Conservation (phyloP, 2,888 invertebrate genomes). For the Tetragnatha montana region DNA sequence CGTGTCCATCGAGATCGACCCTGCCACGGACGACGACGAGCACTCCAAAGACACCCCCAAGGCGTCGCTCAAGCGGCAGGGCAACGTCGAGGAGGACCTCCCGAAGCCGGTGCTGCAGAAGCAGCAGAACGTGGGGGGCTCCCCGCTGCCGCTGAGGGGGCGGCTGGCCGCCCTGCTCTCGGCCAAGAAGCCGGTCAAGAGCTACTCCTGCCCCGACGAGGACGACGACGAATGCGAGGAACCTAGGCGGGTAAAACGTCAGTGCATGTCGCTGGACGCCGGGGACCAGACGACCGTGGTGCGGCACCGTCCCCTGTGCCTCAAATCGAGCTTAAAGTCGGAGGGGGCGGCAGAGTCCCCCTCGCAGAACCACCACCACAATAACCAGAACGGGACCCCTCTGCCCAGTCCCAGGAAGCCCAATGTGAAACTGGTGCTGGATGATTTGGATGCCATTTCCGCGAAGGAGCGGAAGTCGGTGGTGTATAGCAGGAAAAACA, state of each 20-base stretch:
- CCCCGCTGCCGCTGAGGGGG: constrained; percentile 16
- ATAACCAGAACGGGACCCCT: constrained; percentile 26
- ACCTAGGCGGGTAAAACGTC: constrained; percentile 39
- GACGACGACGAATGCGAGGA: constrained; percentile 28
- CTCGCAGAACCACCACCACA: constrained; percentile 49
- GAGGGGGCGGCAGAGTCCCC: constrained; percentile 39
- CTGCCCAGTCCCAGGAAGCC: constrained; percentile 60
- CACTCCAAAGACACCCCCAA: constrained; percentile 50
- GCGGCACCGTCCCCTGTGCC: constrained; percentile 59
- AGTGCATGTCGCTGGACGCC: constrained; percentile 63
- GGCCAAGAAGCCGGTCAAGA: constrained; percentile 48
- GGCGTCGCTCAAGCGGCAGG: constrained; percentile 43
- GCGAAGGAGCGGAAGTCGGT: constrained; percentile 54
- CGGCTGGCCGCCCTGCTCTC: constrained; percentile 45
- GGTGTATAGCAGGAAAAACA: constrained; percentile 66
- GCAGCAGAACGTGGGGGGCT: constrained; percentile 50
- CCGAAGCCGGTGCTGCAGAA: constrained; percentile 53
- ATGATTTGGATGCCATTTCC: constrained; percentile 37
- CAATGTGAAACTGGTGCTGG: constrained; percentile 58
- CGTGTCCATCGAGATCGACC: constrained; percentile 67
- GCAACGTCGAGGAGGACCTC: constrained; percentile 43
- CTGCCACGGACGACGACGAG: constrained; percentile 68
- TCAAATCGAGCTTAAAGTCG: constrained; percentile 66
- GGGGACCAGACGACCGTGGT: constrained; percentile 26
- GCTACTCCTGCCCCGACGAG: constrained; percentile 65